Base-by-base conservation (phyloP, 1,140 invertebrate genomes). In the Drosophila yakuba region DNA sequence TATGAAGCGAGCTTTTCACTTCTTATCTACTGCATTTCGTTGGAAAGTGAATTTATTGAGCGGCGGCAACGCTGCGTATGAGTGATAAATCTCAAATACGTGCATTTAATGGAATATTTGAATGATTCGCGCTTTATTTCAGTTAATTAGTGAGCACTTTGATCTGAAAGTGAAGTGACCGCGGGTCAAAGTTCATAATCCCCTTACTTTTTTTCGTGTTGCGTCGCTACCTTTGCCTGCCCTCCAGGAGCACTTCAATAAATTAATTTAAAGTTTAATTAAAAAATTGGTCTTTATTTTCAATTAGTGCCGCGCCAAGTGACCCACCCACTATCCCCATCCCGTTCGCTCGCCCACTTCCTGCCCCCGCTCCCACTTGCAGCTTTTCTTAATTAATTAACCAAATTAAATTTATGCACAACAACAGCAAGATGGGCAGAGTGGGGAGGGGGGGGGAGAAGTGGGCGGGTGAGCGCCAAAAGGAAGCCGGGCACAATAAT, bases 181-280 rank as follows among this genome's bases (percentile, higher is more conserved):
- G 78, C 78, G 69, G 78, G 80, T 83, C 79, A 82, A 83, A 75
- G 80, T 79, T 82, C 66, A 72, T 45, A 23, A n/a, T 25, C 10
- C 15, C 4, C 10, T 14, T 4, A 4, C 12, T 14, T 38, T 38
- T 7, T 11, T 35, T 50, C 2, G 20, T 20, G 20, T 20, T 32
- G 11, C 4, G 4, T 8, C 25, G n/a, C 1, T 23, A 1, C 48
- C 11, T 52, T 36, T 28, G 41, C n/a, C 36, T 10, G 47, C 28
- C 43, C 45, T 25, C 55, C 41, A 36, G 28, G 32, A 78, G 75
- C 83, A 88, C 83, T 86, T 88, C 83, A 88, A 86, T 86, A 88
- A 86, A 86, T 88, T 86, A 88, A 86, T 88, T 86, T 86, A 82
- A 86, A 88, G 71, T 88, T 86, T 88, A 86, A 86, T 86, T 88